Evolutionary conservation across 2,113 vertebrate genomes (phyloP).

Genomic region (Vanacampus margaritifer): DNA sequence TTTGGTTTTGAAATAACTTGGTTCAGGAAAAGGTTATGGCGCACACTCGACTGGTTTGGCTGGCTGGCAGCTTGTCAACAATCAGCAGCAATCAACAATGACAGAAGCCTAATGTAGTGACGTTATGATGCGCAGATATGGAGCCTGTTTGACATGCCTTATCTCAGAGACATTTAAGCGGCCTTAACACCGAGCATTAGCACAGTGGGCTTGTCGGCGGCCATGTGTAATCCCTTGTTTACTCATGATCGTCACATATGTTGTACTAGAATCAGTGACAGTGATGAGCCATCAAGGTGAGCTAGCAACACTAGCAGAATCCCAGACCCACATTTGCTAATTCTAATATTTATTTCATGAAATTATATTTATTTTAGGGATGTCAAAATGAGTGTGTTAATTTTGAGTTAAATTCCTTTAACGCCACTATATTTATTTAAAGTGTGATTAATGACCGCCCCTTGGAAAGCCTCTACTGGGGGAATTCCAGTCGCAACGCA

Average conservation of each 20-base stretch:
- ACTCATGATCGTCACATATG: not conserved
- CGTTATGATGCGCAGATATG: conserved; percentile 24
- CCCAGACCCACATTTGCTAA: not conserved
- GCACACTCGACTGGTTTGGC: conserved; percentile 9
- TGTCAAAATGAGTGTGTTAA: too few relatives aligned
- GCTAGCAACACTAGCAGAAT: not conserved
- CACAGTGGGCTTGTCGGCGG: not conserved
- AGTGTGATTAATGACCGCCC: too few relatives aligned
- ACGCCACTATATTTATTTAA: too few relatives aligned
- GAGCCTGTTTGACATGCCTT: conserved; percentile 14
- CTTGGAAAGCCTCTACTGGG: too few relatives aligned
- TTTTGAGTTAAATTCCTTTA: too few relatives aligned
- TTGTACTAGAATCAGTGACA: not conserved
- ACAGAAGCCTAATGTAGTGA: not conserved
- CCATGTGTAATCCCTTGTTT: not conserved
- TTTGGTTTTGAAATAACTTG: not conserved
- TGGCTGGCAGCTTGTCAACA: conserved; percentile 4
- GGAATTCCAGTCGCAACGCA: too few relatives aligned
- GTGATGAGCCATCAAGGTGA: not conserved
- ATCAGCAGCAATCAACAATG: not conserved
- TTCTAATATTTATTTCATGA: not conserved
- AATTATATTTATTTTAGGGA: not conserved
- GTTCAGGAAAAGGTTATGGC: not conserved
- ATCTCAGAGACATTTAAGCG: not conserved
- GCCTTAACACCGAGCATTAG: not conserved